phyloP scores from a whole-genome alignment of 2,888 invertebrate genomes.

The Mimas tiliae region DNA sequence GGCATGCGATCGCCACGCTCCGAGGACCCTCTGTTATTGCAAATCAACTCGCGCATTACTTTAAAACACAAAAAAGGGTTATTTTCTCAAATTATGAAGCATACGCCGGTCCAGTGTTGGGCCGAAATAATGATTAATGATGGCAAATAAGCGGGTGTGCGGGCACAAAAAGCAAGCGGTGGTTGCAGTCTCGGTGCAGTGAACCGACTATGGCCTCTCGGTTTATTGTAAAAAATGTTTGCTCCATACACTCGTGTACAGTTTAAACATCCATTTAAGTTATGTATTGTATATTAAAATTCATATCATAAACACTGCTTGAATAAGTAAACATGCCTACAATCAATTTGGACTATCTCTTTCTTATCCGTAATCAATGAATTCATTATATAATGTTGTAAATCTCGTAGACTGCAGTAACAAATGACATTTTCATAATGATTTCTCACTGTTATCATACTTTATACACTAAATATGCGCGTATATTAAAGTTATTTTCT shows the following conservation, averaged over 20 bases:
- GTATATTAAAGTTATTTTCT: no score
- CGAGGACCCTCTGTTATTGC: constrained; percentile 29
- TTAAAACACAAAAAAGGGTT: constrained; percentile 78
- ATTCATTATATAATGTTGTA: not conserved
- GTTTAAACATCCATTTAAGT: constrained; percentile 18
- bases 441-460: no score
- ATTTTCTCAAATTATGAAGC: constrained; percentile 80
- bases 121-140: constrained; percentile 85
- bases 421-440: no score
- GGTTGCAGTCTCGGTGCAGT: constrained; percentile 66
- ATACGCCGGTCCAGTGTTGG: constrained; percentile 66
- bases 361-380: not conserved
- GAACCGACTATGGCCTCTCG: constrained; percentile 50
- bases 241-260: constrained; percentile 8
- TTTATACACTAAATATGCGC: no score
- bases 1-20: constrained; percentile 28
- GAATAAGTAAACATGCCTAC: not conserved
- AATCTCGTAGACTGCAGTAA: no score
- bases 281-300: not conserved
- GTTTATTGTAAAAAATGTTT: constrained; percentile 16
- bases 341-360: not conserved
- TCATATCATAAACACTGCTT: not conserved
- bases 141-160: constrained; percentile 84
- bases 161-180: constrained; percentile 64
- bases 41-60: constrained; percentile 32